phyloP scores from a whole-genome alignment of 2,113 vertebrate species.

The Ageneiosus marmoratus region DNA sequence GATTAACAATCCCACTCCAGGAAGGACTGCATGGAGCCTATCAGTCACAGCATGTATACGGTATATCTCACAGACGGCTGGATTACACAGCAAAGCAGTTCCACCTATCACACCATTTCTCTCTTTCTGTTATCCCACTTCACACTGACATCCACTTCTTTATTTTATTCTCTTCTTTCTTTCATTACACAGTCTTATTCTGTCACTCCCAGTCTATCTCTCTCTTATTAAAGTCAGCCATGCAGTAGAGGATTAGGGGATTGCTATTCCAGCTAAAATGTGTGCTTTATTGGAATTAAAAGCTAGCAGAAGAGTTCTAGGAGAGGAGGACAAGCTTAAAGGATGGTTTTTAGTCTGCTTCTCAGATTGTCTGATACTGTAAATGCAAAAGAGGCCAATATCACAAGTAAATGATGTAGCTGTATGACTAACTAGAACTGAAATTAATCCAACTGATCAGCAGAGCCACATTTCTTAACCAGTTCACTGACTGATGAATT shows the following conservation, averaged over 20 bases:
- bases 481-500: constrained; percentile 3
- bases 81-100: constrained; percentile 44
- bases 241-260: constrained; percentile 49
- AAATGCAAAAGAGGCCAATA: not conserved
- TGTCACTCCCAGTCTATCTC: constrained; percentile 1
- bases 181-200: constrained; percentile 12
- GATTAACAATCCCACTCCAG: constrained; percentile 51
- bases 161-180: constrained; percentile 25
- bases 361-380: not conserved
- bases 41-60: constrained; percentile 41
- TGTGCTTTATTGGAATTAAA: constrained; percentile 28
- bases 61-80: constrained; percentile 41
- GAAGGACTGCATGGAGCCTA: constrained; percentile 18
- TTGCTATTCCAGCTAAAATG: constrained; percentile 39
- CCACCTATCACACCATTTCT: constrained; percentile 19
- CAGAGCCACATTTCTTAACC: constrained; percentile 14
- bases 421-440: not conserved
- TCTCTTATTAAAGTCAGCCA: constrained; percentile 33
- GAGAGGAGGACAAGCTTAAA: constrained; percentile 1
- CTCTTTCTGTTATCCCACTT: constrained; percentile 31
- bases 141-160: constrained; percentile 23
- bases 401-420: not conserved
- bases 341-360: constrained; percentile 1
- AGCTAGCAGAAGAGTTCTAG: constrained; percentile 32
- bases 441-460: constrained; percentile 17